Percentiles rank a stretch among this genome's conserved stretches.
Conservation (phyloP, 2,113 vertebrate genomes). For the Oryzias curvinotus region DNA sequence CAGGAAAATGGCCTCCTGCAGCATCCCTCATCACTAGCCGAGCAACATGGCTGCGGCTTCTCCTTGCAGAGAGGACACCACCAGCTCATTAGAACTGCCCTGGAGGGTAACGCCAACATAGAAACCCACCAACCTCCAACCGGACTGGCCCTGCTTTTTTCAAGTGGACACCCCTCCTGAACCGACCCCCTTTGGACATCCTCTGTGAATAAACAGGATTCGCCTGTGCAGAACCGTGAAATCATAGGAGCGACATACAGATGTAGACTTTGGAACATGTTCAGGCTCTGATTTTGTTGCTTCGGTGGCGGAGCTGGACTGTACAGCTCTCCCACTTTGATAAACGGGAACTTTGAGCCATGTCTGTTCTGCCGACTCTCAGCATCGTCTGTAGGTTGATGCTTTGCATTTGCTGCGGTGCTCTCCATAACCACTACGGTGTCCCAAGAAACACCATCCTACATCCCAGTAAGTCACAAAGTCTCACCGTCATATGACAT, state of each 20-base stretch:
- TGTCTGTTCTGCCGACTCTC: conserved; percentile 60
- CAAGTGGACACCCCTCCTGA: background rate
- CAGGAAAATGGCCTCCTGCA: conserved; percentile 38
- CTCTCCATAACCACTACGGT: conserved; percentile 36
- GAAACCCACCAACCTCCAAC: conserved; percentile 7
- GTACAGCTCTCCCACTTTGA: conserved; percentile 32
- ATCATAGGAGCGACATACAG: conserved; percentile 14
- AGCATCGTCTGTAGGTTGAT: conserved; percentile 58
- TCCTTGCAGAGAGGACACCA: conserved; percentile 43
- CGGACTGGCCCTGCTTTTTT: background rate
- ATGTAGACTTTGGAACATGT: conserved; percentile 39
- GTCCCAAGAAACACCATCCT: conserved; percentile 67
- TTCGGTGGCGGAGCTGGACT: conserved; percentile 47
- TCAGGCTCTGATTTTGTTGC: conserved; percentile 32
- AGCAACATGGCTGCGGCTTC: conserved; percentile 61
- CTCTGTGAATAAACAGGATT: conserved; percentile 15
- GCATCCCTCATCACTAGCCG: conserved; percentile 34
- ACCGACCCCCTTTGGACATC: background rate
- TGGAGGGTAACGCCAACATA: conserved; percentile 71
- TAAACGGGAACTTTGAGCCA: conserved; percentile 54
- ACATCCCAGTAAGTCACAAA: conserved; percentile 63
- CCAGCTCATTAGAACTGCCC: conserved; percentile 38
- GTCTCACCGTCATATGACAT: background rate
- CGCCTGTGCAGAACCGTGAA: conserved; percentile 14
- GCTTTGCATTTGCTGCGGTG: conserved; percentile 42